Base-by-base conservation (phyloP, 92 coral and sea anemone species). In the Parazoanthus darwini region DNA sequence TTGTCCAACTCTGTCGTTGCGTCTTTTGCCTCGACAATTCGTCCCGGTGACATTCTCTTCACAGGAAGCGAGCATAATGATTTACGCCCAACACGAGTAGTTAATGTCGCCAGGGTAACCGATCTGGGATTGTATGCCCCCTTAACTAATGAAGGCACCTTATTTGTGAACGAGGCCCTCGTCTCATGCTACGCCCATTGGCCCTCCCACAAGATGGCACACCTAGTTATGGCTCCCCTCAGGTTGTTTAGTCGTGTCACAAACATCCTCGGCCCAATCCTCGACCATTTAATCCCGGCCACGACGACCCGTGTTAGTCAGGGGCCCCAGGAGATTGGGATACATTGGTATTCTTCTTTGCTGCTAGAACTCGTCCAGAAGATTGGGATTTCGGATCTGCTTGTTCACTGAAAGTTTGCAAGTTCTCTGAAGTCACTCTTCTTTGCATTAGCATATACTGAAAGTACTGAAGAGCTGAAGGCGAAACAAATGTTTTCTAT, bases 141-240 rank as follows among this genome's bases (percentile, higher is more conserved):
- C 65, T 84, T 84, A 84, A 84, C 87, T 36, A 71, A 72, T 9
- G 87, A 84, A 84, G 87, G 87, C 36, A 84, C 87, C 13, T 70
- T 84, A 25, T 71, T 84, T 36, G 87, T 84, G 43, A 84, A 84
- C 68, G 63, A 70, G 7, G 87, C 37, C 37, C 87, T 84, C 14
- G 78, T 46, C 16, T 84, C 87, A 25, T 84, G 87, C 42, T 84
- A 84, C 56, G 87, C 87, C 68, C 87, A 84, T 46, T 84, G 87
- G 87, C 87, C 87, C 68, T 84, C 87, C 22, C 87, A 84, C 42
- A 71, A 48, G 1, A 44, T 84, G 22, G 87, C 87, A 6, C 87
- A 84, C 35, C 79, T 84, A 15, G 87, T 67, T 18, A 84, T 84
- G 87, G 79, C 87, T 46, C 87, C 87, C 0, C 56, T 71, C 46